Base-by-base conservation (phyloP, 1,140 invertebrate genomes). In the Stenopsyche tienmushanensis region DNA sequence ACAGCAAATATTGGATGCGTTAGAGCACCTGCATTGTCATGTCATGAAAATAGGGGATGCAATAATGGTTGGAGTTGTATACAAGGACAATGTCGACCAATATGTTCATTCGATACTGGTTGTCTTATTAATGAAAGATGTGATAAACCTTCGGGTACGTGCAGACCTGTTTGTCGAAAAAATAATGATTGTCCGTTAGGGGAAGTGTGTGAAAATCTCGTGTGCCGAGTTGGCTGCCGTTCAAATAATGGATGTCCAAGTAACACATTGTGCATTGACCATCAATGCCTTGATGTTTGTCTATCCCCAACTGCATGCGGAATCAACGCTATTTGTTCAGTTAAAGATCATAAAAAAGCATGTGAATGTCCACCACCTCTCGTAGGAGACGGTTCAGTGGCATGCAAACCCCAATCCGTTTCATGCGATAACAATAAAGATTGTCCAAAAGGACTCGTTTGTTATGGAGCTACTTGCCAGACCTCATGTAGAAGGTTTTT, bases 91-190 rank as follows among this genome's bases (percentile, higher is more conserved):
- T 96, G 93, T 73, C 82, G 87, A 59, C 86, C 88, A 0, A 83
- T 92, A 0, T 96, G 93, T 72, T 88, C 88, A 3, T 83, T 84
- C 0, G 86, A 90, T 72, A 73, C 80, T 0, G 88, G 88, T 58
- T 96, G 92, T 69, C 75, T 93, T 42, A 86, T 85, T 71, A 93
- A 93, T 66, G 92, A 95, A 81, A 84, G 89, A 8, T 94, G 91
- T 71, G 85, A 70, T 62, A 66, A 64, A 75, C 62, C 69, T 9
- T 70, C 62, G 1, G 84, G 83, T 42, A 79, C 86, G 18, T 92
- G 90, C 69, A 89, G 86, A 70, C 84, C 88, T 0, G 76, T 91
- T 1, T 93, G 90, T 72, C 81, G 88, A 52, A 81, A 83, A 53
- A 90, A 92, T 72, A 86, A 88, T 64, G 90, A 94, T 72, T 96